A percentile compares a stretch with the other conserved stretches of the same genome.
phyloP scores from a whole-genome alignment of 2,113 vertebrate genomes.

The Brachypodius melanocephalos region DNA sequence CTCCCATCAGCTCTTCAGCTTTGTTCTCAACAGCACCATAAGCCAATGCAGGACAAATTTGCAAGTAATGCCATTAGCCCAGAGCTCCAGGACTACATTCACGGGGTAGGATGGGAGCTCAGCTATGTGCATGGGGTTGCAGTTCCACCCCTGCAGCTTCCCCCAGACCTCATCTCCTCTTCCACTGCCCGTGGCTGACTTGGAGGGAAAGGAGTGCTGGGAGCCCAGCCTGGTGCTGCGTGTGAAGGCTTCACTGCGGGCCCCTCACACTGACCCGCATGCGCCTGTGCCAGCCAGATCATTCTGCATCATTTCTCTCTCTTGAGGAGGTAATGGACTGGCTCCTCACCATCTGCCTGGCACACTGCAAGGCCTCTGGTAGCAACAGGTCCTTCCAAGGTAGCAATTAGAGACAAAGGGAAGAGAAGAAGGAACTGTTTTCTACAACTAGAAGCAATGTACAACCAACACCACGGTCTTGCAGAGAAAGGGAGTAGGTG shows the following conservation, averaged over 20 bases:
- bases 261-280: neutral
- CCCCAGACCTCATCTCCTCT: neutral
- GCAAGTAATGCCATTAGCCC: neutral
- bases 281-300: conserved; percentile 20
- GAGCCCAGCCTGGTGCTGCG: neutral
- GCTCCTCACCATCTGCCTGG: conserved; percentile 53
- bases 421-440: neutral
- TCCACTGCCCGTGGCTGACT: neutral
- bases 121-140: fast-evolving
- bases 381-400: conserved; percentile 36
- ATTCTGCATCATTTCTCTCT: conserved; percentile 57
- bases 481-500: neutral
- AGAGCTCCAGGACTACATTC: neutral
- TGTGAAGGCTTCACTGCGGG: neutral
- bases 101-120: neutral
- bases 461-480: neutral
- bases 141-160: neutral
- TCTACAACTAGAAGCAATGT: neutral
- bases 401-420: neutral
- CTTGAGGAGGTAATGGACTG: neutral
- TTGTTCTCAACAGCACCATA: neutral
- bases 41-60: neutral
- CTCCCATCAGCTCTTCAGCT: neutral
- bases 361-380: neutral
- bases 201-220: fast-evolving